Base-by-base conservation (phyloP, 1,140 invertebrate species). In the Campodea augens region DNA sequence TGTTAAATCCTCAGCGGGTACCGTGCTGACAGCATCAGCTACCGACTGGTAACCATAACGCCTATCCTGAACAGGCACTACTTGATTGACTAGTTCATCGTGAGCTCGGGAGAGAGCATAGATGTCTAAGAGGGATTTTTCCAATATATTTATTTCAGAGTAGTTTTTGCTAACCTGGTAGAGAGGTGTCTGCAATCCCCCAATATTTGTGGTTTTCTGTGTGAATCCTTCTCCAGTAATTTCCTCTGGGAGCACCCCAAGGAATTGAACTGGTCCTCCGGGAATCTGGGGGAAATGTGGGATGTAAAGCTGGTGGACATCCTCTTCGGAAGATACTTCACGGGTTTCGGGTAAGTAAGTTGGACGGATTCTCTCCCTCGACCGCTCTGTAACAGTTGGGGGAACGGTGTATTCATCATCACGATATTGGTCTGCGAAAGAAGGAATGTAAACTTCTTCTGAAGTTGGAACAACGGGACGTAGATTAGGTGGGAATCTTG, bases 401-500 rank as follows among this genome's bases (percentile, higher is more conserved):
- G n/a, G n/a, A 7, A 32, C 7, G 7, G 27, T 15, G 27, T 32
- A 32, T 10, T 32, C 27, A 32, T 32, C 27, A 32, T 32, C 27
- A 7, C 15, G 7, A 7, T 10, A 15, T 32, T 32, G 7, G 7
- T 15, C 27, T 10, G 27, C 7, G 27, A 10, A 32, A 7, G 27
- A 32, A 7, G 7, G 7, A 32, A 32, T 15, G 15, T 32, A 7
- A 32, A 10, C 27, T 7, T 32, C 27, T 10, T 32, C 27, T 7
- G 7, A 32, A 10, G 27, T 32, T 10, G 27, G 27, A 7, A 32
- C 7, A 32, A 15, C 15, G 7, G 27, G 27, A 7, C 27, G 7
- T 7, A n/a, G 15, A 58, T 77, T 71, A 12, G 78, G 77, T 48
- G 80, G 80, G 57, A 83, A 85, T 51, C 81, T 72, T 12, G 81